Percentiles rank a stretch among this genome's conserved stretches.
Evolutionary conservation across 2,113 vertebrate genomes (phyloP).

Genomic region (Herpailurus yagouaroundi): DNA sequence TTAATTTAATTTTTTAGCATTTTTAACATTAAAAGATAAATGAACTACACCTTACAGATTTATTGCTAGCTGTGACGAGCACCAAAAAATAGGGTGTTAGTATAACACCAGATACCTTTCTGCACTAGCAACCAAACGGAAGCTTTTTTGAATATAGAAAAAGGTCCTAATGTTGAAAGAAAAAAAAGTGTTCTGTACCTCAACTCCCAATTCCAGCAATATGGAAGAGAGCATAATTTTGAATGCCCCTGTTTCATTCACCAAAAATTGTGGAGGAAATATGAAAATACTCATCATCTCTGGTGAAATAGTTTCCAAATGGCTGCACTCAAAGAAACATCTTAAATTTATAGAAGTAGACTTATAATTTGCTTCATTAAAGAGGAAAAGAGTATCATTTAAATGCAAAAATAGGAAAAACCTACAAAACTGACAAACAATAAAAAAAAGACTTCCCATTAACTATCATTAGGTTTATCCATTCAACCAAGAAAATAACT

Average conservation of each 20-base stretch:
- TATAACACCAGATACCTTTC: background rate
- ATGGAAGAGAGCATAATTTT: background rate
- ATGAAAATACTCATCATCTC: background rate
- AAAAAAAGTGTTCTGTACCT: background rate
- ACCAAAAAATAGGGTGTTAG: background rate
- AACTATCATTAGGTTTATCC: conserved; percentile 51
- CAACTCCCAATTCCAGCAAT: background rate
- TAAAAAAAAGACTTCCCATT: conserved; percentile 17
- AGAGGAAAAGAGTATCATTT: conserved; percentile 29
- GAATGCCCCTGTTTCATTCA: background rate
- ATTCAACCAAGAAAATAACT: conserved; percentile 57
- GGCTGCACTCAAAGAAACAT: background rate
- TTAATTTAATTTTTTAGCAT: too few relatives aligned
- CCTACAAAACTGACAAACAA: conserved; percentile 13
- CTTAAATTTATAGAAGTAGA: background rate
- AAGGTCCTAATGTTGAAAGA: background rate
- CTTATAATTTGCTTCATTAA: conserved; percentile 43
- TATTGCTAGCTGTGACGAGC: background rate
- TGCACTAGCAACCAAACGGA: background rate
- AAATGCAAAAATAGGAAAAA: conserved; percentile 39
- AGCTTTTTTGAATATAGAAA: background rate
- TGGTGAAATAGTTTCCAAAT: background rate
- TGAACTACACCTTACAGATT: background rate
- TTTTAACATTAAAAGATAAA: background rate
- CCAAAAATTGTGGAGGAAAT: conserved; percentile 17